Percentiles rank a stretch among this genome's conserved stretches.
Conservation (phyloP, 2,888 invertebrate species). For the Craniophora ligustri region DNA sequence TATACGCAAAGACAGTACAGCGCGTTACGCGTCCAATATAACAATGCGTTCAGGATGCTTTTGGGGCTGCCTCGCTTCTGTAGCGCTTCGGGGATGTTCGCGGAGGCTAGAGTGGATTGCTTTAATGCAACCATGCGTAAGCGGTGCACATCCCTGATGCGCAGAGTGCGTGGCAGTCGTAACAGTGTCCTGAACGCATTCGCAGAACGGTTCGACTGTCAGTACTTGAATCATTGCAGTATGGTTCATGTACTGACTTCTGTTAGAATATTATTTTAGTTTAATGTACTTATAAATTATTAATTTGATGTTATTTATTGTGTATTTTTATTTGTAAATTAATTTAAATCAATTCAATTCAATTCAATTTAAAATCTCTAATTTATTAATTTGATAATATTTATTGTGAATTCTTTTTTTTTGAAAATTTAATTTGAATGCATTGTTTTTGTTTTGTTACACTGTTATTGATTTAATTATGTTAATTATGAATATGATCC, state of each 20-base stretch:
- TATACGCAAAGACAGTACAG: slow-evolving; percentile 14
- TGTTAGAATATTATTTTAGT: neutral
- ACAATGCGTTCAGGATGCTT: slow-evolving; percentile 21
- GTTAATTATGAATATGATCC: no score
- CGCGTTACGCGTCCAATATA: slow-evolving; percentile 23
- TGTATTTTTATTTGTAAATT: no score
- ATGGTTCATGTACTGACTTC: neutral
- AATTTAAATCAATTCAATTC: no score
- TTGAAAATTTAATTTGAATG: no score
- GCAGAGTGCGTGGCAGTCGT: slow-evolving; percentile 10
- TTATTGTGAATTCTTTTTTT: no score
- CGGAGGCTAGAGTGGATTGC: slow-evolving; percentile 4
- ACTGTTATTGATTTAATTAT: no score
- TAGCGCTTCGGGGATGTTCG: slow-evolving; percentile 27
- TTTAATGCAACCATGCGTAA: slow-evolving; percentile 7
- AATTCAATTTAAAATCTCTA: no score
- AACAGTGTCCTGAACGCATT: slow-evolving; percentile 5
- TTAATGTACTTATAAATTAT: no score
- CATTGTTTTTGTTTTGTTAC: no score
- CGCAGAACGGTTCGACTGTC: slow-evolving; percentile 1
- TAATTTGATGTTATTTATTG: no score
- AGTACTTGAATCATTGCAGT: neutral
- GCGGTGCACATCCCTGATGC: slow-evolving; percentile 8
- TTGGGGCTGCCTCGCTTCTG: slow-evolving; percentile 25
- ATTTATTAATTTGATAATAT: no score